phyloP scores from a whole-genome alignment of 2,888 invertebrate genomes.

The Drosophila mercatorum region DNA sequence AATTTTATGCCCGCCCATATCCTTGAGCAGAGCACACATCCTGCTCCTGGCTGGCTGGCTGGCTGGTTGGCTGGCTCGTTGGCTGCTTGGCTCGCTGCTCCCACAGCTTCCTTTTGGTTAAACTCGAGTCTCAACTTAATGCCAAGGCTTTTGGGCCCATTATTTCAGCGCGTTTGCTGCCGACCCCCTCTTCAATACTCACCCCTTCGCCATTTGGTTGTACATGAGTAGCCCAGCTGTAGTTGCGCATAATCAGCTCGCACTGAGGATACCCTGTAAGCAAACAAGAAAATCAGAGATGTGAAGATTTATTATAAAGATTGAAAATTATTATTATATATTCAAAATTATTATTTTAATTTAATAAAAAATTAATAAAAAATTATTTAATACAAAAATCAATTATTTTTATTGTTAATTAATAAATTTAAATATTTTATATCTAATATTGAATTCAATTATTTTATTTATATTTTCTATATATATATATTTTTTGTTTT shows the following conservation, averaged over 20 bases:
- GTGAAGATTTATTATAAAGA: neutral
- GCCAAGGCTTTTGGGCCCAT: constrained; percentile 75
- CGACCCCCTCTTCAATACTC: neutral
- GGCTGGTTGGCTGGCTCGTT: neutral
- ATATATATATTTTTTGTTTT: neutral
- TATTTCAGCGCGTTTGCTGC: constrained; percentile 62
- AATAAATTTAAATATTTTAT: neutral
- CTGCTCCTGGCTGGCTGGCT: constrained; percentile 36
- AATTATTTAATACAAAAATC: no score
- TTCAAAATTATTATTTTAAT: neutral
- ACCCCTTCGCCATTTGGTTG: constrained; percentile 40
- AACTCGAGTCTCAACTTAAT: constrained; percentile 66
- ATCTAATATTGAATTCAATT: neutral
- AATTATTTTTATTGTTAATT: neutral
- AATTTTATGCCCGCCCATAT: constrained; percentile 75
- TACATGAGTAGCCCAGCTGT: constrained; percentile 32
- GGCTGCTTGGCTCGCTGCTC: constrained; percentile 31
- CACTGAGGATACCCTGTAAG: constrained; percentile 15
- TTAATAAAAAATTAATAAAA: neutral
- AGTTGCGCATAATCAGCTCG: neutral
- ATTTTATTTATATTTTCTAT: neutral
- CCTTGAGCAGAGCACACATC: constrained; percentile 56
- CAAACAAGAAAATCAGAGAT: no score
- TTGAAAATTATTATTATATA: no score
- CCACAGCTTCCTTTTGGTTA: constrained; percentile 36